These are phyloP conservation scores for Sebastes jordani DNA, from an alignment of 2,797 vertebrate genomes.

Conservation along the genomic window DNA sequence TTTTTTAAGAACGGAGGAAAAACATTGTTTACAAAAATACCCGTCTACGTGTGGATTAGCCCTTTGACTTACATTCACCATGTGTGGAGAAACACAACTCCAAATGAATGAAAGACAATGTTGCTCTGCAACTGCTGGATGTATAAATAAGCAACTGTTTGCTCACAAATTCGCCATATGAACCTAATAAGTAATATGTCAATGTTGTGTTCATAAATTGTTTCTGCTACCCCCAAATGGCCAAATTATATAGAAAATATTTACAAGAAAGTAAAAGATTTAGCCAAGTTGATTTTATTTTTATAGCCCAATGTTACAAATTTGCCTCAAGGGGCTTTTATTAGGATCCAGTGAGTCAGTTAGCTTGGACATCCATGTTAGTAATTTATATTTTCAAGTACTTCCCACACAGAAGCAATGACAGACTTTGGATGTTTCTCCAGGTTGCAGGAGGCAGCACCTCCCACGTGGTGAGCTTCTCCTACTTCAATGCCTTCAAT, in stretches of 20 bases:
- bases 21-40: no score
- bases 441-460: slow-evolving; percentile 94
- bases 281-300: neutral
- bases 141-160: no score
- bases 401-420: slow-evolving; percentile 5
- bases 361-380: neutral
- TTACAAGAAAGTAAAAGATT: neutral
- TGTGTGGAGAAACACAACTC: no score
- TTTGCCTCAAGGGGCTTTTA: neutral
- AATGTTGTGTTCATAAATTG: no score
- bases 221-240: no score
- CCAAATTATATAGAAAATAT: neutral
- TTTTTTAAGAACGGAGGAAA: no score
- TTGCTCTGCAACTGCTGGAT: no score
- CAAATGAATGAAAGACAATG: no score
- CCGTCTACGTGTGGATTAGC: no score
- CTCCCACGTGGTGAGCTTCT: slow-evolving; percentile 99
- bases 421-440: slow-evolving; percentile 33
- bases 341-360: neutral
- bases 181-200: no score
- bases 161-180: no score
- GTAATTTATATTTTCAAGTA: neutral
- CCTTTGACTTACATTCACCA: no score
- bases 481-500: slow-evolving; percentile 99
- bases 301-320: neutral